phyloP scores from a whole-genome alignment of 2,113 vertebrate genomes.

The Desmodus rotundus region DNA sequence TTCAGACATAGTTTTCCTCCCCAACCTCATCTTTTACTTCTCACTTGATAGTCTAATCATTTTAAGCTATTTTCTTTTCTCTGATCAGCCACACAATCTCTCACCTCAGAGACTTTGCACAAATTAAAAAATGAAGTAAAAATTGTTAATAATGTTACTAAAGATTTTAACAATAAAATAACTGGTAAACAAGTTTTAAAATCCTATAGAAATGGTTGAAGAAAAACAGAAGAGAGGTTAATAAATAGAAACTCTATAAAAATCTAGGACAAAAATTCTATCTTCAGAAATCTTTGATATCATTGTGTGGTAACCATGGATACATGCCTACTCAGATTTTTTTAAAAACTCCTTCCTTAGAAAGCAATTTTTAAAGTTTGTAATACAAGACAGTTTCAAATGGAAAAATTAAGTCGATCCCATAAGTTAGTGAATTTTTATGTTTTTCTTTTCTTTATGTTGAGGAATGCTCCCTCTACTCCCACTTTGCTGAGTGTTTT shows the following conservation, averaged over 20 bases:
- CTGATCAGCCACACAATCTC: background rate
- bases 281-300: conserved; percentile 29
- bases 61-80: background rate
- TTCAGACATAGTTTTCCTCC: background rate
- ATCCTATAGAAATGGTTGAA: background rate
- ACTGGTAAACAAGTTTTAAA: background rate
- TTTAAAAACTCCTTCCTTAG: conserved; percentile 7
- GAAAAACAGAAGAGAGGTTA: conserved; percentile 21
- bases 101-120: background rate
- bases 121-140: background rate
- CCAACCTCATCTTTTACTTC: background rate
- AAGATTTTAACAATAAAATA: background rate
- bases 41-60: background rate
- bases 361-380: conserved; percentile 4
- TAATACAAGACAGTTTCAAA: background rate
- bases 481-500: too few species aligned
- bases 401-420: background rate
- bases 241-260: conserved; percentile 42
- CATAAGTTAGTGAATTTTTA: background rate
- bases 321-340: background rate
- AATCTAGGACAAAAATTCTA: conserved; percentile 14
- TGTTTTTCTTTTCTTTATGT: too few species aligned
- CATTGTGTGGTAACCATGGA: background rate
- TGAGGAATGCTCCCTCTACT: too few species aligned
- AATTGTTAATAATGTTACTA: background rate